Conservation (phyloP, 1,140 invertebrate species). For the Cotesia glomerata region DNA sequence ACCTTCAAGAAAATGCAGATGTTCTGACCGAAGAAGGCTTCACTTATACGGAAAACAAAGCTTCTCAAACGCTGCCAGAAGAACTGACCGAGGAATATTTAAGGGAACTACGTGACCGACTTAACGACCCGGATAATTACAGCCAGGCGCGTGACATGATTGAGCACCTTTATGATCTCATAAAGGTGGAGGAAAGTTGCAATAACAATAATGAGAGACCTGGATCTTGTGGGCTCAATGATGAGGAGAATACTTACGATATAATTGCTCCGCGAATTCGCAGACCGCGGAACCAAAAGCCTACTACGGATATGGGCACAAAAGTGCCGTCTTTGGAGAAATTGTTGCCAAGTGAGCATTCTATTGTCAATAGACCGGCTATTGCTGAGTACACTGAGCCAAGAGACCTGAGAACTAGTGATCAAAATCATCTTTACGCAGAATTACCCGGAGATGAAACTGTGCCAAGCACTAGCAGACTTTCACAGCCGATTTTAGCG, state of each 20-base stretch:
- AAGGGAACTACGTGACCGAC: constrained; percentile 70
- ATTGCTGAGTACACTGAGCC: constrained; percentile 66
- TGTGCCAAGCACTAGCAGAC: constrained; percentile 56
- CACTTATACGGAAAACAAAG: constrained; percentile 69
- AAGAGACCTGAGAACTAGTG: constrained; percentile 54
- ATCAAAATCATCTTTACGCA: constrained; percentile 63
- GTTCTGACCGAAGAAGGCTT: constrained; percentile 55
- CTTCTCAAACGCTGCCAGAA: constrained; percentile 75
- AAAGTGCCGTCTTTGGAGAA: constrained; percentile 70
- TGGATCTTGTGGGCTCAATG: constrained; percentile 39
- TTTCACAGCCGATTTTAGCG: constrained; percentile 55
- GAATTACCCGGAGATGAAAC: constrained; percentile 62
- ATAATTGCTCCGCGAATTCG: constrained; percentile 63
- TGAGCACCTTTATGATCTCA: constrained; percentile 78
- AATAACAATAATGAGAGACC: constrained; percentile 67
- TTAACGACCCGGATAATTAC: constrained; percentile 76
- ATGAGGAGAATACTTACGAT: constrained; percentile 73
- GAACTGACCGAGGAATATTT: constrained; percentile 77
- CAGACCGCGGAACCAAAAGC: constrained; percentile 54
- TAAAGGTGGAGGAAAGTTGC: constrained; percentile 76
- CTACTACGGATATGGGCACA: constrained; percentile 68
- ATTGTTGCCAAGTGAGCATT: constrained; percentile 56
- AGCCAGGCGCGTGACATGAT: constrained; percentile 78
- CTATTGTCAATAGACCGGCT: constrained; percentile 46
- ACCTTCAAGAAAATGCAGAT: constrained; percentile 30